phyloP scores from a whole-genome alignment of 2,888 invertebrate species.

The Sclerodermus sp. region DNA sequence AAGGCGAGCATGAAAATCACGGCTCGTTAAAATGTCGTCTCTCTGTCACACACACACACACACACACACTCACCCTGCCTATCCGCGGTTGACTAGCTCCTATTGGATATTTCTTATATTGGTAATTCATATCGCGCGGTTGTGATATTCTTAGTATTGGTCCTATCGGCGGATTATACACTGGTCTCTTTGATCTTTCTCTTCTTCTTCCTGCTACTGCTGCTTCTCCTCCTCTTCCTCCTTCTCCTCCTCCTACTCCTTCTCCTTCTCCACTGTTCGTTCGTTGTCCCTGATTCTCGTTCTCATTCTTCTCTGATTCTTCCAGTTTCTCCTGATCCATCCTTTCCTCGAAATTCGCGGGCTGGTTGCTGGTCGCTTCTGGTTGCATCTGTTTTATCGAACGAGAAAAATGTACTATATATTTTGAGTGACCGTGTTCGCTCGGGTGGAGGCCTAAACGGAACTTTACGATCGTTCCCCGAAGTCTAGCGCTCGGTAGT shows the following conservation, averaged over 20 bases:
- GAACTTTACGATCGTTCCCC: no score
- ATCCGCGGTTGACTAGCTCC: constrained; percentile 3
- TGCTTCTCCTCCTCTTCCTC: constrained; percentile 4
- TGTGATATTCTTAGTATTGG: no score
- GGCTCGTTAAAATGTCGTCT: constrained; percentile 38
- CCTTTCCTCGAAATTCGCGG: no score
- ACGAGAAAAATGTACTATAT: no score
- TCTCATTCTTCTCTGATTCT: constrained; percentile 2
- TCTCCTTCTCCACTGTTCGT: neutral
- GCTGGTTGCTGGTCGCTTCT: no score
- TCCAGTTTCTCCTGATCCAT: neutral
- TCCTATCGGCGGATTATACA: no score
- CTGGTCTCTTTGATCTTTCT: neutral
- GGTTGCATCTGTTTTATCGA: no score
- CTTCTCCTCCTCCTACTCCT: constrained; percentile 5
- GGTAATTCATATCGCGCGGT: no score
- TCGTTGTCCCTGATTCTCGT: constrained; percentile 7
- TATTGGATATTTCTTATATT: no score
- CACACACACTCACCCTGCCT: constrained; percentile 11
- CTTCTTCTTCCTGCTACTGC: constrained; percentile 6
- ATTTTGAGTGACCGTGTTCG: no score
- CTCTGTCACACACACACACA: constrained; percentile 9
- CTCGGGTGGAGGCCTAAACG: no score
- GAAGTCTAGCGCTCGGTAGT: no score
- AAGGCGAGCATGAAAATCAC: constrained; percentile 50